phyloP scores from a whole-genome alignment of 2,113 vertebrate genomes.

The Brachyhypopomus gauderio region DNA sequence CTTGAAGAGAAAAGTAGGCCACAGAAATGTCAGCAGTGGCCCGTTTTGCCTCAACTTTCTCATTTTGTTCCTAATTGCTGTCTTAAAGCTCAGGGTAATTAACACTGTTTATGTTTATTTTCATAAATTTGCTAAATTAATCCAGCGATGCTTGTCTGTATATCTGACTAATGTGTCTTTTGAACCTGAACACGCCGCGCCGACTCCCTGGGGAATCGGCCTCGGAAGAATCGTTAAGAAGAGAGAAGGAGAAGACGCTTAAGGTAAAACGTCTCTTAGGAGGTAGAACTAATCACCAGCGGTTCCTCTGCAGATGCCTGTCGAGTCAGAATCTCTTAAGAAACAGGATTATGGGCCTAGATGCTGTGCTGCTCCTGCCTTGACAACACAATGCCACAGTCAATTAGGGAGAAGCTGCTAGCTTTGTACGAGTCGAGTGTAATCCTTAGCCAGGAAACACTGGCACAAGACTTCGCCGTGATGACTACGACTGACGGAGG shows the following conservation, averaged over 20 bases:
- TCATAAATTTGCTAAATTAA: slow-evolving; percentile 9
- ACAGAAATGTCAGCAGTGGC: neutral
- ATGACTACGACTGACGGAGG: neutral
- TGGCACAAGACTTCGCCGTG: neutral
- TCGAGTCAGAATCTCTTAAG: slow-evolving; percentile 5
- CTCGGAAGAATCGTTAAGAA: neutral
- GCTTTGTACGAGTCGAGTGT: neutral
- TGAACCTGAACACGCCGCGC: neutral
- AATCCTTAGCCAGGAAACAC: neutral
- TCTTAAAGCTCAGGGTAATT: slow-evolving; percentile 7
- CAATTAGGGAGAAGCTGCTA: slow-evolving; percentile 12
- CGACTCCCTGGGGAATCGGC: neutral
- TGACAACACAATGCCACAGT: slow-evolving; percentile 17
- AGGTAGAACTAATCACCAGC: slow-evolving; percentile 26
- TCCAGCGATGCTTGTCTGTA: neutral
- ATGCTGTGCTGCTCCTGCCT: neutral
- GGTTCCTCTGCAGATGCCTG: slow-evolving; percentile 13
- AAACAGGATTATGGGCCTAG: slow-evolving; percentile 30
- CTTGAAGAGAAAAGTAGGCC: neutral
- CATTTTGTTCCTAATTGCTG: neutral
- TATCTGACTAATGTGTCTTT: slow-evolving; percentile 1
- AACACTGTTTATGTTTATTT: slow-evolving; percentile 17
- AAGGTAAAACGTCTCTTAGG: slow-evolving; percentile 8
- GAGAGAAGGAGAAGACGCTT: neutral
- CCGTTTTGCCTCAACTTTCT: neutral